Conservation (phyloP, 2,888 invertebrate genomes). For the Agrenia bidenticulata region DNA sequence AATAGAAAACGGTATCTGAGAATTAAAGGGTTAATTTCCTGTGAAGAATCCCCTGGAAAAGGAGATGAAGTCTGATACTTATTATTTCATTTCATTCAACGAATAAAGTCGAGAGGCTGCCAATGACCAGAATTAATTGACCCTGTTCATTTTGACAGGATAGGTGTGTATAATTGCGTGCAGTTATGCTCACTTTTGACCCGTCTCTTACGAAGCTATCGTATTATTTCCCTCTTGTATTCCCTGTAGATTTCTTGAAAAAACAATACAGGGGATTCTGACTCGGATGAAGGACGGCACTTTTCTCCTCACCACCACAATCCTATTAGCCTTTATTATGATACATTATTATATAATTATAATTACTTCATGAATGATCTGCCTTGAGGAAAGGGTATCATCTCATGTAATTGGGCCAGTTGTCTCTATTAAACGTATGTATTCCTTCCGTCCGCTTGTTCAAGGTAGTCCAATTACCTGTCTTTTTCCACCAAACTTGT, state of each 20-base stretch:
- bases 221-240: constrained; percentile 10
- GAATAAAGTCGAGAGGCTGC: constrained; percentile 1
- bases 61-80: not conserved
- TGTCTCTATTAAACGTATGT: constrained; percentile 2
- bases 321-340: too few relatives aligned
- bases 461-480: not conserved
- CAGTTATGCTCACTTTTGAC: not conserved
- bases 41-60: too few relatives aligned
- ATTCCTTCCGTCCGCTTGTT: not conserved
- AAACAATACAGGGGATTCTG: too few relatives aligned
- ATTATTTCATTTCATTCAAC: not conserved
- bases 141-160: constrained; percentile 28
- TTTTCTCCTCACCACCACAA: not conserved
- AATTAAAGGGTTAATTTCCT: too few relatives aligned
- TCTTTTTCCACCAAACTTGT: constrained; percentile 11
- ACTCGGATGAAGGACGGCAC: too few relatives aligned
- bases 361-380: too few relatives aligned
- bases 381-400: too few relatives aligned
- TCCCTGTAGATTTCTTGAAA: too few relatives aligned
- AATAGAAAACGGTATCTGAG: too few relatives aligned
- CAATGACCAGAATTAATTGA: constrained; percentile 37
- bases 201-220: constrained; percentile 19
- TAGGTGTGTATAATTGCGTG: constrained; percentile 23
- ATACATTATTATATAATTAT: too few relatives aligned
- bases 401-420: constrained; percentile 12